These are phyloP conservation scores for Octopus sinensis DNA, from an alignment of 1,140 invertebrate genomes.

Conservation along the genomic window DNA sequence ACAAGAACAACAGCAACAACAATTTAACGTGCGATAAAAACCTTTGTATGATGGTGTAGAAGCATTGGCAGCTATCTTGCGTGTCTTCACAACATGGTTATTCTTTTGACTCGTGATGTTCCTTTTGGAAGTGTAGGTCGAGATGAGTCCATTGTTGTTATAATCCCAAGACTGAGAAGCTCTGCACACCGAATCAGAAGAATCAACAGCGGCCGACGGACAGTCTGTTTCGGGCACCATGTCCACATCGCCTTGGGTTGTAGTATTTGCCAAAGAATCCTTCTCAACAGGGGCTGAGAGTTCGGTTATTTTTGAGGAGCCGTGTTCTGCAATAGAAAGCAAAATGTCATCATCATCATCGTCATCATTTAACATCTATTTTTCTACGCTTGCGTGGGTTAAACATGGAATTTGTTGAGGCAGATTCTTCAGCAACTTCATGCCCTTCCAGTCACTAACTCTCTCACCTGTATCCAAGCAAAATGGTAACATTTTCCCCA, in stretches of 20 bases:
- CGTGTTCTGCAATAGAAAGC: background rate
- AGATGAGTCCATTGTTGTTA: too few species aligned
- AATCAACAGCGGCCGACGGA: slow-evolving; percentile 13
- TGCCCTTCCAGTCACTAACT: too few species aligned
- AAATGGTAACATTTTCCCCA: too few species aligned
- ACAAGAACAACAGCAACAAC: too few species aligned
- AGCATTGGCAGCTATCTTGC: slow-evolving; percentile 46
- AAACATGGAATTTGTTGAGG: too few species aligned
- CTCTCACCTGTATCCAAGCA: too few species aligned
- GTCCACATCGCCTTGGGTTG: slow-evolving; percentile 14
- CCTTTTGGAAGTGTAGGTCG: too few species aligned
- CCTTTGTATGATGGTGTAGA: slow-evolving; percentile 47
- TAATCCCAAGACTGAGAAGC: too few species aligned
- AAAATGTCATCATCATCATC: background rate
- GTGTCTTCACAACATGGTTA: slow-evolving; percentile 22
- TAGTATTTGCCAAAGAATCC: slow-evolving; percentile 17
- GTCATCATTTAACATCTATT: background rate
- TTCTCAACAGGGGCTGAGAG: background rate
- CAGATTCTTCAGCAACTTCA: too few species aligned
- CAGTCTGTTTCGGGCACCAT: background rate
- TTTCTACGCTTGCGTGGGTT: too few species aligned
- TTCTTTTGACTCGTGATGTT: too few species aligned
- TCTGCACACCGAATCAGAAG: too few species aligned
- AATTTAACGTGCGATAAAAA: slow-evolving; percentile 19
- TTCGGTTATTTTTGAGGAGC: background rate